Percentiles rank a stretch among this genome's conserved stretches.
Evolutionary conservation across 1,140 invertebrate genomes (phyloP).

Genomic region (Pomacea maculata): DNA sequence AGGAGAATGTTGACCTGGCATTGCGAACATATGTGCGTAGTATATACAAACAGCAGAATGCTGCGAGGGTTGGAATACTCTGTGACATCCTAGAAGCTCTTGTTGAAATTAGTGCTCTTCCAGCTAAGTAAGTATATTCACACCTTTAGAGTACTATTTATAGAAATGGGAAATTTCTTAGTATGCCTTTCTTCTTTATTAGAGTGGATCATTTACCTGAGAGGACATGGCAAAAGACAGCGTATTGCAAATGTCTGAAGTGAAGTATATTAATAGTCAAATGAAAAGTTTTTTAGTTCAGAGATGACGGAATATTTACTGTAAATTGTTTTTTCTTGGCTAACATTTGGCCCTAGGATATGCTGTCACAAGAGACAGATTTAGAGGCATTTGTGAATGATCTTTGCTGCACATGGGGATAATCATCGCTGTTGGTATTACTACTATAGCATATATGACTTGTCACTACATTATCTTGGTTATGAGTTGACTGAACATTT

Average conservation of each 20-base stretch:
- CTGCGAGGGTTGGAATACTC: slow-evolving; percentile 76
- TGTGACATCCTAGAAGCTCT: slow-evolving; percentile 78
- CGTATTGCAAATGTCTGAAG: not conserved
- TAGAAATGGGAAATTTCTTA: no score
- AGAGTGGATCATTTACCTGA: no score
- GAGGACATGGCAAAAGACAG: not conserved
- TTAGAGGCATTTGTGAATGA: no score
- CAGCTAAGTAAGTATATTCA: slow-evolving; percentile 43
- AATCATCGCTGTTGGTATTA: not conserved
- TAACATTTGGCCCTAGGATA: no score
- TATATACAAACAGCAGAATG: slow-evolving; percentile 76
- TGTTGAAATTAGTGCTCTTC: slow-evolving; percentile 69
- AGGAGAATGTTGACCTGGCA: slow-evolving; percentile 70
- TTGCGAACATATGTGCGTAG: slow-evolving; percentile 77
- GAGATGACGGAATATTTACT: not conserved
- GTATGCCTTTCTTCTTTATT: no score
- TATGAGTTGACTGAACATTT: not conserved
- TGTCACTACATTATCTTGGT: not conserved
- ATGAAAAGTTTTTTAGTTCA: not conserved
- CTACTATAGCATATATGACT: not conserved
- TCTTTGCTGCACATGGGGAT: not conserved
- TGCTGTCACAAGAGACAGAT: no score
- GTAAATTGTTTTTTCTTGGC: not conserved
- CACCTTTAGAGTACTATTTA: no score
- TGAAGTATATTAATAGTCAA: not conserved